A percentile compares a stretch with the other conserved stretches of the same genome.
Evolutionary conservation across 2,113 vertebrate species (phyloP).

Genomic region (Struthio camelus): DNA sequence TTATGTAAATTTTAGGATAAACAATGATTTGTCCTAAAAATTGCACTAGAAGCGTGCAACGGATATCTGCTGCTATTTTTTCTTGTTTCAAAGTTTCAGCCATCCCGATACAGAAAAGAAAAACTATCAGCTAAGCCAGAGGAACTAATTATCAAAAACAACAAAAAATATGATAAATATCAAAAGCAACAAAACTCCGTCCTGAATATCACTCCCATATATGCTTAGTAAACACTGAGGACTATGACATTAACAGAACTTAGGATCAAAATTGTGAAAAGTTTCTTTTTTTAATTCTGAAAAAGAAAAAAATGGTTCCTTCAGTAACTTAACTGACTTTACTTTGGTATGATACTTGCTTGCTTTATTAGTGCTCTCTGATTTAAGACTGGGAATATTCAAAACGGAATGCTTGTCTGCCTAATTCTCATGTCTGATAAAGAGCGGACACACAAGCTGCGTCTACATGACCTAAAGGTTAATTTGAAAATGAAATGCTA

Average conservation of each 20-base stretch:
- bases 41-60: accelerated
- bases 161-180: background rate
- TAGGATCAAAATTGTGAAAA: background rate
- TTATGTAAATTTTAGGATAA: background rate
- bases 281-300: background rate
- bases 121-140: background rate
- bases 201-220: background rate
- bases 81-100: background rate
- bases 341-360: background rate
- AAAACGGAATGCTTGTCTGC: background rate
- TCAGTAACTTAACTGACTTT: background rate
- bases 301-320: background rate
- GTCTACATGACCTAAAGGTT: background rate
- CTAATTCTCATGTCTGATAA: background rate
- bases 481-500: background rate
- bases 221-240: background rate
- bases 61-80: background rate
- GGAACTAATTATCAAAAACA: background rate
- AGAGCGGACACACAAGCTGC: background rate
- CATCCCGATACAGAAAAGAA: background rate
- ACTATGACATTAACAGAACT: background rate
- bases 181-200: background rate
- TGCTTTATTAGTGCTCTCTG: background rate
- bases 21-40: background rate
- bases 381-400: background rate